phyloP scores from a whole-genome alignment of 2,888 invertebrate genomes.

The Mimumesa dahlbomi region DNA sequence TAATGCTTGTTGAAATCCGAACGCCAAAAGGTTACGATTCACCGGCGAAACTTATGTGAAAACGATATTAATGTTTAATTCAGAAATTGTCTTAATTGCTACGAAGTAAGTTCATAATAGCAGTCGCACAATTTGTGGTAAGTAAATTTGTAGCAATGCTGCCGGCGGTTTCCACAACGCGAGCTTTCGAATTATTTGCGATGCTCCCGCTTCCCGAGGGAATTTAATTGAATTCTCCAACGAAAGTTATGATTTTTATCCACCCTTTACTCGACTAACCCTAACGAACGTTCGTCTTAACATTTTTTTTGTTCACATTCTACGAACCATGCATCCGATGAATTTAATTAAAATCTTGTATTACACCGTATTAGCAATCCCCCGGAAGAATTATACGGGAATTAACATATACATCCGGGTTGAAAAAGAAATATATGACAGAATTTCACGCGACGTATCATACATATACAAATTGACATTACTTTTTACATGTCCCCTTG shows the following conservation, averaged over 20 bases:
- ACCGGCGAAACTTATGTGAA: too few relatives aligned
- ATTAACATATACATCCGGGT: too few relatives aligned
- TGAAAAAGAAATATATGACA: too few relatives aligned
- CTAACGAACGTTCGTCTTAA: conserved; percentile 21
- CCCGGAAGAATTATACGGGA: too few relatives aligned
- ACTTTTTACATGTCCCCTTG: too few relatives aligned
- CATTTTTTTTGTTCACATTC: conserved; percentile 19
- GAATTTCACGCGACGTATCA: too few relatives aligned
- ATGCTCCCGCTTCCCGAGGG: neutral
- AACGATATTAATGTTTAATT: too few relatives aligned
- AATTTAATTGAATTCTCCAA: conserved; percentile 28
- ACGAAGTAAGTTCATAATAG: conserved; percentile 6
- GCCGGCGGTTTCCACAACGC: conserved; percentile 7
- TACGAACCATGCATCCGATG: neutral
- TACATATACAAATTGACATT: too few relatives aligned
- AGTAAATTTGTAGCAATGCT: conserved; percentile 6
- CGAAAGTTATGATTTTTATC: conserved; percentile 12
- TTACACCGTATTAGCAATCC: too few relatives aligned
- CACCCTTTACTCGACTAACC: neutral
- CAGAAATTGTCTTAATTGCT: conserved; percentile 17
- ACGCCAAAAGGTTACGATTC: too few relatives aligned
- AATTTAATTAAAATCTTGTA: conserved; percentile 36
- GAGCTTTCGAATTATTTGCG: conserved; percentile 15
- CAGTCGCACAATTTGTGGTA: conserved; percentile 15
- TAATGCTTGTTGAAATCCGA: too few relatives aligned